phyloP scores from a whole-genome alignment of 2,888 invertebrate genomes.

The Pseudolycoriella hygida region DNA sequence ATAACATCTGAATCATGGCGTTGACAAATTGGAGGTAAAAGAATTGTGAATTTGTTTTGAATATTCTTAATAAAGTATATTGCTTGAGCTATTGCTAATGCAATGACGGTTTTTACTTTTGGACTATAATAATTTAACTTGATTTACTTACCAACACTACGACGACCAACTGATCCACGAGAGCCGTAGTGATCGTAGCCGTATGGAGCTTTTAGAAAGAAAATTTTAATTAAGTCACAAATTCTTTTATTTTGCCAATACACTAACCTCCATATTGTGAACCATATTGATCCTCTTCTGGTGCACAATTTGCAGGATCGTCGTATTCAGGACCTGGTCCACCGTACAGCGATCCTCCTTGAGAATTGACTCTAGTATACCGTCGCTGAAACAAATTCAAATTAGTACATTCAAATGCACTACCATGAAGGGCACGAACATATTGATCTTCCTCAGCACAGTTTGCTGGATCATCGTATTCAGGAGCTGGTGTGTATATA shows the following conservation, averaged over 20 bases:
- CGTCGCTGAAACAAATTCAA: conserved; percentile 31
- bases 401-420: not conserved
- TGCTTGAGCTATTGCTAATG: too few species aligned
- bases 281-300: conserved; percentile 82
- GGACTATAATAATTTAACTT: not conserved
- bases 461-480: conserved; percentile 86
- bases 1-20: too few species aligned
- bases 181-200: conserved; percentile 83
- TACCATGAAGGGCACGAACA: conserved; percentile 33
- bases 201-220: conserved; percentile 40
- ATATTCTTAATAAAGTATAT: too few species aligned
- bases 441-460: conserved; percentile 86
- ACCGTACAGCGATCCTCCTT: conserved; percentile 41
- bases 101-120: too few species aligned
- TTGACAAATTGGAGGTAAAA: too few species aligned
- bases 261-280: conserved; percentile 55
- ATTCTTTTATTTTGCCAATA: too few species aligned
- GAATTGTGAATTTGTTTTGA: too few species aligned
- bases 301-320: conserved; percentile 82
- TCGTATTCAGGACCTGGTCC: conserved; percentile 71
- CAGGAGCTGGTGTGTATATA: conserved; percentile 67
- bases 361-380: conserved; percentile 50
- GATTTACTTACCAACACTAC: conserved; percentile 32
- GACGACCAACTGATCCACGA: conserved; percentile 60
- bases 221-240: too few species aligned